A percentile compares a stretch with the other conserved stretches of the same genome.
Evolutionary conservation across 1,140 invertebrate species (phyloP).

Genomic region (Drosophila mojavensis): DNA sequence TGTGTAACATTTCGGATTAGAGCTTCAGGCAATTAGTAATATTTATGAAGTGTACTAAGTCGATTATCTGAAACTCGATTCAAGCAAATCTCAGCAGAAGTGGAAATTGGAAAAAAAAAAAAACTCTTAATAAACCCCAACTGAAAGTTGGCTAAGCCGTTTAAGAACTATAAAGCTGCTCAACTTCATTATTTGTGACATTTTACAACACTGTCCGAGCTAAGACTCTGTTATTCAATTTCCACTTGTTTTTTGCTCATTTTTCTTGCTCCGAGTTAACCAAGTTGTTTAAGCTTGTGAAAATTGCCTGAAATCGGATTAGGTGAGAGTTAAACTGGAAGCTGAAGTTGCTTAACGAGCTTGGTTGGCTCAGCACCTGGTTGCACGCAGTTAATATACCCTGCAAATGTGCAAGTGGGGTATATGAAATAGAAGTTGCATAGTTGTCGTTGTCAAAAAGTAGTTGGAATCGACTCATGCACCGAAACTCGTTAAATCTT

Average conservation of each 20-base stretch:
- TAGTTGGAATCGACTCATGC: no score
- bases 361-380: not conserved
- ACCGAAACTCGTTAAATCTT: no score
- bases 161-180: not conserved
- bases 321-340: constrained; percentile 28
- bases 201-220: not conserved
- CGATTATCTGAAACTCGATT: not conserved
- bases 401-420: not conserved
- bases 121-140: not conserved
- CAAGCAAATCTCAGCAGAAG: no score
- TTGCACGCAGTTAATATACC: constrained; percentile 3
- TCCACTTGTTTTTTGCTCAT: no score
- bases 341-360: constrained; percentile 38
- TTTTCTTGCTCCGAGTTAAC: constrained; percentile 1
- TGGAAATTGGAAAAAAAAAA: not conserved
- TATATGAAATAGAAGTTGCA: no score
- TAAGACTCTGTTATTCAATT: no score
- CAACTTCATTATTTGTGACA: not conserved
- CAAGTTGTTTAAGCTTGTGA: constrained; percentile 17
- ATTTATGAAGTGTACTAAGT: not conserved
- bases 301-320: constrained; percentile 45
- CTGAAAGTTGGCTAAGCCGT: not conserved
- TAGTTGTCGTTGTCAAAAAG: no score
- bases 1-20: constrained; percentile 25
- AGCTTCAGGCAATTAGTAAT: constrained; percentile 4